Conservation (phyloP, 2,113 vertebrate species). For the Passer montanus region DNA sequence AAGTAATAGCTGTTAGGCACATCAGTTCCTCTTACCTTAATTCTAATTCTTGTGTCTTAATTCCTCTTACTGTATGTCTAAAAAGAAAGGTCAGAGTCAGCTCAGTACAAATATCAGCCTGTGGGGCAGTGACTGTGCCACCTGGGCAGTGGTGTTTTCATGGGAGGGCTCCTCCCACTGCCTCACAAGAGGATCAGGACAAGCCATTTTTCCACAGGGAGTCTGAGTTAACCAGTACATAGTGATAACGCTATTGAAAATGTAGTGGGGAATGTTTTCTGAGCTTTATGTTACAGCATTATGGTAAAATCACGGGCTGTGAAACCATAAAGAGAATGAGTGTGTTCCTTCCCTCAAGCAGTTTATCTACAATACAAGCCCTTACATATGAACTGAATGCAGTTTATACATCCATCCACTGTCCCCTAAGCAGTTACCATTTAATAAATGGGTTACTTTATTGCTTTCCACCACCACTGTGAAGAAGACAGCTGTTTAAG, state of each 20-base stretch:
- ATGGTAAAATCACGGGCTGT: background rate
- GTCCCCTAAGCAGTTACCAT: background rate
- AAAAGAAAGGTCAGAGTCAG: background rate
- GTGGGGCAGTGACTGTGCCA: background rate
- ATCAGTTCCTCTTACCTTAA: background rate
- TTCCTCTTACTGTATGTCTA: background rate
- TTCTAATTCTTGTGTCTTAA: background rate
- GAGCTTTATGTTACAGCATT: background rate
- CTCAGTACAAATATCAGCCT: background rate
- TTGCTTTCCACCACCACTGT: background rate
- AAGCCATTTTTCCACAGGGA: background rate
- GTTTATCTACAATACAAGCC: background rate
- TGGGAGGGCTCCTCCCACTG: background rate
- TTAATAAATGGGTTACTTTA: background rate
- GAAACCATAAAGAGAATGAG: constrained; percentile 5
- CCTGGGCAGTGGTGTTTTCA: rapidly evolving
- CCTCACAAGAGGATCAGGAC: background rate
- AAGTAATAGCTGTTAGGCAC: background rate
- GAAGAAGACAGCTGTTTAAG: background rate
- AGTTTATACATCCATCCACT: background rate
- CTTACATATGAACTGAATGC: background rate
- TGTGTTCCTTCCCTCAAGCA: background rate
- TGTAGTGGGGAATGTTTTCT: background rate
- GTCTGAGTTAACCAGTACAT: background rate
- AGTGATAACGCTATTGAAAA: background rate